Conservation (phyloP, 2,797 vertebrate species). For the Thamnophis elegans region DNA sequence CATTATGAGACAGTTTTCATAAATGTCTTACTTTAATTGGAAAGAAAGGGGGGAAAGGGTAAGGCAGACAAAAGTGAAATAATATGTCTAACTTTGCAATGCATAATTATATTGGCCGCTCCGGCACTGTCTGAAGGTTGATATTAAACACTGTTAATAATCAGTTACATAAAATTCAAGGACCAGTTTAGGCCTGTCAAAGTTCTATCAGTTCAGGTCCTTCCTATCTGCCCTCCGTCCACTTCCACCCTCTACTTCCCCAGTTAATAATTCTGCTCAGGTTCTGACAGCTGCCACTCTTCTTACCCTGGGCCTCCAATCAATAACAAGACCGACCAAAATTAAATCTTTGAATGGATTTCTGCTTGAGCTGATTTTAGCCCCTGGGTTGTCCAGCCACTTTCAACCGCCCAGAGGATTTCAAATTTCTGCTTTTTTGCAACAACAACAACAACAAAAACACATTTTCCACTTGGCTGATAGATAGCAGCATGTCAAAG, state of each 20-base stretch:
- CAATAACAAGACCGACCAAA: constrained; percentile 71
- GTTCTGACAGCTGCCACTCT: constrained; percentile 49
- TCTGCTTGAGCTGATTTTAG: constrained; percentile 73
- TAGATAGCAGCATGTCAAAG: not conserved
- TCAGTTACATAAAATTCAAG: constrained; percentile 51
- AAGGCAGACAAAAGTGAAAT: not conserved
- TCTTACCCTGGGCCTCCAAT: constrained; percentile 61
- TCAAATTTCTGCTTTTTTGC: constrained; percentile 48
- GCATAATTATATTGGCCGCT: constrained; percentile 52
- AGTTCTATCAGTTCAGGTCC: constrained; percentile 66
- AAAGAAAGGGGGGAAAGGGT: constrained; percentile 25
- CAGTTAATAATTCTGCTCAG: constrained; percentile 67
- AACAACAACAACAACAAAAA: not conserved
- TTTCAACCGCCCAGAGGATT: constrained; percentile 56
- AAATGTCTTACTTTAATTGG: constrained; percentile 42
- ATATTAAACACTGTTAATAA: constrained; percentile 65
- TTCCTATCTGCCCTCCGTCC: constrained; percentile 57
- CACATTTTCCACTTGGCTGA: constrained; percentile 53
- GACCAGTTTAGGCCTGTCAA: constrained; percentile 64
- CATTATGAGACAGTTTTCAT: not conserved
- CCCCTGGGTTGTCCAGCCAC: constrained; percentile 44
- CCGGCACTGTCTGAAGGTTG: constrained; percentile 64
- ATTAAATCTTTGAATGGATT: constrained; percentile 77
- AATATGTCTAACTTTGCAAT: constrained; percentile 29
- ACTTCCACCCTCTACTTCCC: constrained; percentile 36